Evolutionary conservation across 2,888 invertebrate genomes (phyloP).

Genomic region (Ophion slaviceki): DNA sequence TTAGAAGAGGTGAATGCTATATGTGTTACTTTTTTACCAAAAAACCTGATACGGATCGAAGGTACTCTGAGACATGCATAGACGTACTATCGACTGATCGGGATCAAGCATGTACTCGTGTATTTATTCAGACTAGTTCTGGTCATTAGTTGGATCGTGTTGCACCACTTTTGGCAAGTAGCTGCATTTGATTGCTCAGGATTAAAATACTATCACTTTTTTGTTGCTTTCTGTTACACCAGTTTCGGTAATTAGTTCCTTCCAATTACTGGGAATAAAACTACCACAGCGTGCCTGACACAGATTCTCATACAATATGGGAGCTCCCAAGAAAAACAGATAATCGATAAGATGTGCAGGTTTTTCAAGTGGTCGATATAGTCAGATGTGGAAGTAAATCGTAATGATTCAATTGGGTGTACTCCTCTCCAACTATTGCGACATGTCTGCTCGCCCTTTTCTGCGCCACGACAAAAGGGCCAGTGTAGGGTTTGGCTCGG

Average conservation of each 20-base stretch:
- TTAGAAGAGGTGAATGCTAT: constrained; percentile 26
- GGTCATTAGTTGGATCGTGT: not conserved
- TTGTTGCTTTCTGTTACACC: not conserved
- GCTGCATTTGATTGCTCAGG: not conserved
- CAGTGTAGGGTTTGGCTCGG: constrained; percentile 19
- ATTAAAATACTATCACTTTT: not conserved
- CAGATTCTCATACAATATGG: too few species aligned
- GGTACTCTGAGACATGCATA: constrained; percentile 41
- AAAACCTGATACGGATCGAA: constrained; percentile 33
- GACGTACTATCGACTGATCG: constrained; percentile 40
- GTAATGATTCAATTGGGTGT: not conserved
- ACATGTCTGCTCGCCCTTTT: not conserved
- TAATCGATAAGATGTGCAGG: not conserved
- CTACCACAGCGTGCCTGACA: not conserved
- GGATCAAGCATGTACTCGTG: not conserved
- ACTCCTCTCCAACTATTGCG: not conserved
- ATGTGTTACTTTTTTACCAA: not conserved
- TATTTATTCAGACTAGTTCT: not conserved
- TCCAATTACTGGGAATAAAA: not conserved
- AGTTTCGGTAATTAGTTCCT: not conserved
- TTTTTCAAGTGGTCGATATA: not conserved
- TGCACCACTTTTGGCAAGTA: not conserved
- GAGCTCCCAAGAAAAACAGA: not conserved
- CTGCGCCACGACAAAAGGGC: constrained; percentile 1
- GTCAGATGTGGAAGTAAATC: constrained; percentile 4